Base-by-base conservation (phyloP, 2,797 vertebrate species). In the Labeo calbasu region DNA sequence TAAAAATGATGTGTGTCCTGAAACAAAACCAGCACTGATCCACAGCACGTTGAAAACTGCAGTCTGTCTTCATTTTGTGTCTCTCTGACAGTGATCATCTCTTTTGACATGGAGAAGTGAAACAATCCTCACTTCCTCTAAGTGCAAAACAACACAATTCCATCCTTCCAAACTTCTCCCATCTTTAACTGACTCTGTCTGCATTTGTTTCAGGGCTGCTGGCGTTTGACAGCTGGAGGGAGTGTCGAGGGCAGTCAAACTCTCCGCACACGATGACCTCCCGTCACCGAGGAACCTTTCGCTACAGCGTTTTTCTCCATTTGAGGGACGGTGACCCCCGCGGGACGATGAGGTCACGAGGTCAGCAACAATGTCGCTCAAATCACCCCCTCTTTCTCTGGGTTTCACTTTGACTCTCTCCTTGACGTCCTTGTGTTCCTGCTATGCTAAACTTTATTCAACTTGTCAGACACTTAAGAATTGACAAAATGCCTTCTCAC, bases 401-500 rank as follows among this genome's bases (percentile, higher is more conserved):
- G 6, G 40, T 51, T 51, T 84, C 73, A 25, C 79, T 19, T 48
- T 79, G 2, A 66, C 66, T 61, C 32, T 25, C 11, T 76, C 57
- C 43, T 85, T 51, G 68, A 87, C 46, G 85, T 76, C 82, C 88
- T 92, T 77, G 79, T 91, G 87, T 92, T 93, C 90, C 85, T 87
- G 81, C 69, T 89, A 86, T 86, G 90, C 92, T 91, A 87, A 95
- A 95, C 93, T 93, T 94, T 92, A 92, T 92, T 92, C 87, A 51
- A 83, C 89, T 90, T 93, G 94, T 94, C 94, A 95, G 89, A 92
- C 92, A 89, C 92, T 95, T 94, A 93, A 90, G 90, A 93, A 94
- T 81, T 94, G 93, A 94, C 94, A 93, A 94, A 95, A 94, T 88
- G 89, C 90, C 92, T 92, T 91, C 90, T 89, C 87, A 21, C 83